Evolutionary conservation across 2,888 invertebrate genomes (phyloP).

Genomic region (Mythimna vitellina): DNA sequence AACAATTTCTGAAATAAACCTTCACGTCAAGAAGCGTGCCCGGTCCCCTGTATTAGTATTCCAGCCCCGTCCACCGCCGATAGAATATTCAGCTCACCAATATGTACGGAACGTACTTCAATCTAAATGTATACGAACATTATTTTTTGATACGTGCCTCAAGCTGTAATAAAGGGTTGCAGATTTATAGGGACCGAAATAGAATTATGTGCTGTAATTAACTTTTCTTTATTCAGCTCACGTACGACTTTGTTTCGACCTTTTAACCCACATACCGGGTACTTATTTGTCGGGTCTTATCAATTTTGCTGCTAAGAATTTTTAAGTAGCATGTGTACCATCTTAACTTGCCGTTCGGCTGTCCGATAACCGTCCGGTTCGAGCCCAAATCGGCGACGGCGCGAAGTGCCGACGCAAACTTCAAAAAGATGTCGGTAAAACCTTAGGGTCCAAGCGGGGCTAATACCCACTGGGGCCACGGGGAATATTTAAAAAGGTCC

Average conservation of each 20-base stretch:
- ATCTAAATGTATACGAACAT: slow-evolving; percentile 70
- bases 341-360: too few species aligned
- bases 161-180: slow-evolving; percentile 51
- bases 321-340: background rate
- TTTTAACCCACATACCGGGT: background rate
- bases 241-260: slow-evolving; percentile 11
- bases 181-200: slow-evolving; percentile 50
- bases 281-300: background rate
- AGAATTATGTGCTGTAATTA: slow-evolving; percentile 37
- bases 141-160: slow-evolving; percentile 69
- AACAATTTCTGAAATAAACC: slow-evolving; percentile 51
- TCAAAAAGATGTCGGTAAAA: too few species aligned
- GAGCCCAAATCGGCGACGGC: too few species aligned
- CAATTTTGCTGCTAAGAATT: slow-evolving; percentile 12
- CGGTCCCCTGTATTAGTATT: slow-evolving; percentile 64
- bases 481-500: too few species aligned
- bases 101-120: slow-evolving; percentile 64
- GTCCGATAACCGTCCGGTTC: too few species aligned
- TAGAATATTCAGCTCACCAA: slow-evolving; percentile 72
- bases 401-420: too few species aligned
- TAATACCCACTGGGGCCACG: too few species aligned
- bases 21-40: slow-evolving; percentile 24
- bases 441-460: too few species aligned
- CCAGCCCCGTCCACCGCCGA: slow-evolving; percentile 58
- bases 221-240: slow-evolving; percentile 33